A percentile compares a stretch with the other conserved stretches of the same genome.
phyloP scores from a whole-genome alignment of 2,888 invertebrate species.

The Meghimatium bilineatum region DNA sequence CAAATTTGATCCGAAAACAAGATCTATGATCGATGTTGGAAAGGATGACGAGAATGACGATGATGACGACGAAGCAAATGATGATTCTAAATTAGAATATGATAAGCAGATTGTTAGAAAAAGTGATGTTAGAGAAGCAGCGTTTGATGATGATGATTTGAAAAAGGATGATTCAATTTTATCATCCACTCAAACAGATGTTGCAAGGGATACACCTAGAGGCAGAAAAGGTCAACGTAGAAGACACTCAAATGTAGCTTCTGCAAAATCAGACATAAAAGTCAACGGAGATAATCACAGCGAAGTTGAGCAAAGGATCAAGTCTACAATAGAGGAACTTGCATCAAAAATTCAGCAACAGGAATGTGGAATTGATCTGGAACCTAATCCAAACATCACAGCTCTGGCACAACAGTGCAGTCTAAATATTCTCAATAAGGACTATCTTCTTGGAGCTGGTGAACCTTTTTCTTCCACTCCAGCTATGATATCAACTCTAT shows the following conservation, averaged over 20 bases:
- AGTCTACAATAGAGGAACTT: slow-evolving; percentile 79
- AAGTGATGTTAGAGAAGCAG: slow-evolving; percentile 33
- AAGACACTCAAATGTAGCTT: slow-evolving; percentile 39
- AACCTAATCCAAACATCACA: slow-evolving; percentile 82
- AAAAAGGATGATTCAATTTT: slow-evolving; percentile 29
- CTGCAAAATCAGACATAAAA: slow-evolving; percentile 30
- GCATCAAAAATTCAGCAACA: slow-evolving; percentile 77
- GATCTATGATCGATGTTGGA: slow-evolving; percentile 74
- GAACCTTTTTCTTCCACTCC: slow-evolving; percentile 71
- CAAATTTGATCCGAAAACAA: slow-evolving; percentile 79
- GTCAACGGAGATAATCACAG: slow-evolving; percentile 17
- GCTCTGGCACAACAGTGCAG: slow-evolving; percentile 88
- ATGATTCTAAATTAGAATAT: slow-evolving; percentile 14
- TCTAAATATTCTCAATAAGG: slow-evolving; percentile 87
- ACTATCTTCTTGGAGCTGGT: slow-evolving; percentile 83
- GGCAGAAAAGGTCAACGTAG: slow-evolving; percentile 45
- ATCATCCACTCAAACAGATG: not conserved
- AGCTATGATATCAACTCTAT: slow-evolving; percentile 52
- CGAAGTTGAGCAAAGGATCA: slow-evolving; percentile 55
- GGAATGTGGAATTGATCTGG: slow-evolving; percentile 68
- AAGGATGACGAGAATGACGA: slow-evolving; percentile 60
- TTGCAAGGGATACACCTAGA: slow-evolving; percentile 27
- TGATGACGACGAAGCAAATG: slow-evolving; percentile 53
- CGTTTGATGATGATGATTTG: slow-evolving; percentile 43
- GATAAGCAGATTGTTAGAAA: not conserved